phyloP scores from a whole-genome alignment of 2,797 vertebrate species.

The Prunella strophiata region DNA sequence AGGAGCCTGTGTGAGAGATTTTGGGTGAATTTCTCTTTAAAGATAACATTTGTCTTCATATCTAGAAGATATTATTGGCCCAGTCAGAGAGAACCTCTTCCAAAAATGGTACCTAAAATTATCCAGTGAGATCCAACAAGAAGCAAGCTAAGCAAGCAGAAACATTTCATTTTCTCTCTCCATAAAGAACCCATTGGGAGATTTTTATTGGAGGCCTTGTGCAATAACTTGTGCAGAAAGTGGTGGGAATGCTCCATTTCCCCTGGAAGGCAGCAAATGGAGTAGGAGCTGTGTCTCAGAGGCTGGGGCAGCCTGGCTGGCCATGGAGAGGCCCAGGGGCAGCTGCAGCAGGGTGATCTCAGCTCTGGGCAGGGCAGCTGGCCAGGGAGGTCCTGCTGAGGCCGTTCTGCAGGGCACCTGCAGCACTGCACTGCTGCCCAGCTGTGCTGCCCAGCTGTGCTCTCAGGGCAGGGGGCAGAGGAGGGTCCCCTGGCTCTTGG shows the following conservation, averaged over 20 bases:
- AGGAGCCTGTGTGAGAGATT: not conserved
- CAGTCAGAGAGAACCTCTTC: not conserved
- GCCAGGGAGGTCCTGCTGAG: conserved; percentile 44
- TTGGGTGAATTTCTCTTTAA: not conserved
- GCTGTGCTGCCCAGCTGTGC: not conserved
- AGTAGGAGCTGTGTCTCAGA: not conserved
- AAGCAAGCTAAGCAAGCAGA: not conserved
- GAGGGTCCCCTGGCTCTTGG: not conserved
- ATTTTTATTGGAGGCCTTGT: not conserved
- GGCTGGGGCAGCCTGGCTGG: conserved; percentile 49
- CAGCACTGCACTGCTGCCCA: not conserved
- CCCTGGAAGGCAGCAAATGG: conserved; percentile 9
- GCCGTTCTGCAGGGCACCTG: conserved; percentile 32
- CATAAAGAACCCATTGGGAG: not conserved
- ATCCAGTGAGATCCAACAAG: not conserved
- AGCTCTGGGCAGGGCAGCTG: not conserved
- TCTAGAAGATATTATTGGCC: not conserved
- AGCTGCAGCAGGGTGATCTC: conserved; percentile 48
- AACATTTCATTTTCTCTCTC: not conserved
- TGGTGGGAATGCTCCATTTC: conserved; percentile 38
- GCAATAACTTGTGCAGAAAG: not conserved
- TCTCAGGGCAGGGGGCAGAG: not conserved
- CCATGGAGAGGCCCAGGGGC: conserved; percentile 61
- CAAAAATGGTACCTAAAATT: not conserved
- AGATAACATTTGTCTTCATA: not conserved